phyloP scores from a whole-genome alignment of 2,797 vertebrate species.

The Syndactyla subalaris region DNA sequence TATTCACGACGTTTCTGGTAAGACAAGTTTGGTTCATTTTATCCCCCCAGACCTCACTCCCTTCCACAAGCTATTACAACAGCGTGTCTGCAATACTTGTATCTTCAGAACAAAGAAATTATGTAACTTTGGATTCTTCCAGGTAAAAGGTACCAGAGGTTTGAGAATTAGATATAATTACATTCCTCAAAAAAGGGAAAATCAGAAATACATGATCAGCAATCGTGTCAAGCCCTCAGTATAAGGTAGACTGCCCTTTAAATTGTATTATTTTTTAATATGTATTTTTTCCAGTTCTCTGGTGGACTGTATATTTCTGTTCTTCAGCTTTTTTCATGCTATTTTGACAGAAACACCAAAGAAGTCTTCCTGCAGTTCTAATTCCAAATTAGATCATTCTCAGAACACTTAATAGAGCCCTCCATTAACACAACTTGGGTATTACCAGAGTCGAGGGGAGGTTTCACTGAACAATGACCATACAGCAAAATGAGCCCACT shows the following conservation, averaged over 20 bases:
- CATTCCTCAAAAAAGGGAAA: neutral
- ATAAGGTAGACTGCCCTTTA: neutral
- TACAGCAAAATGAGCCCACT: slow-evolving; percentile 46
- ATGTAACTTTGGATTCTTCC: neutral
- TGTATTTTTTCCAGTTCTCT: neutral
- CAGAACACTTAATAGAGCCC: neutral
- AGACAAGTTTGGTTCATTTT: neutral
- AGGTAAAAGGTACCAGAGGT: neutral
- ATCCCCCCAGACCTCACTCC: neutral
- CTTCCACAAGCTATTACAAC: neutral
- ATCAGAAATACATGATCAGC: neutral
- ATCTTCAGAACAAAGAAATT: neutral
- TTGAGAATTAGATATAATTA: neutral
- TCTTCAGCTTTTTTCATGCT: neutral
- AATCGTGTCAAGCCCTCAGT: neutral
- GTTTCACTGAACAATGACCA: slow-evolving; percentile 32
- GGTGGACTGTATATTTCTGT: neutral
- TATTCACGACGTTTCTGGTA: neutral
- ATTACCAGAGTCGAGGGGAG: neutral
- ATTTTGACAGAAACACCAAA: neutral
- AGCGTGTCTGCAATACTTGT: neutral
- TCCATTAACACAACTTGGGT: neutral
- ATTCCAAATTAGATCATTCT: neutral
- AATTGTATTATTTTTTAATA: neutral
- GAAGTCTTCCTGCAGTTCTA: neutral